Evolutionary conservation across 1,140 invertebrate species (phyloP), one percentile per base, ranked within the genome.

Genomic region (Drosophila sp.): DNA sequence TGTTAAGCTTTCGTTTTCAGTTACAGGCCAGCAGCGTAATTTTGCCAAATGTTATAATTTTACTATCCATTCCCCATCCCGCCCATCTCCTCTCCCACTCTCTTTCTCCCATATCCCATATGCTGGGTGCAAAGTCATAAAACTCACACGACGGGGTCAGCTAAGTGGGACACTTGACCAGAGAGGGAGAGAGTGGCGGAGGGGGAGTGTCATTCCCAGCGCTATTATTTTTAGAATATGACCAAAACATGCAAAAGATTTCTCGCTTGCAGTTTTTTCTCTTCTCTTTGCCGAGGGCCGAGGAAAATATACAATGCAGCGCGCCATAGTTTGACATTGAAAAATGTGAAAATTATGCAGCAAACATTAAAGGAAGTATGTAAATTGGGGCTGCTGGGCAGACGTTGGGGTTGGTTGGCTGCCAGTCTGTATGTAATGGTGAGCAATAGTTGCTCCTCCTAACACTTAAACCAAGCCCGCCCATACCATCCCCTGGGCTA

Each of bases 271-370:
- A 78, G 58, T 68, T 65, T 61, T 65, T 68, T 61, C 4, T 44
- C 23, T 47, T 44, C 23, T 47, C 3, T 38, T 79, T 55, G 60
- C 54, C 60, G 54, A 74, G 67, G 66, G 66, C 70, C 44, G 30
- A 58, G 58, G 29, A 38, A 62, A 17, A 17, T 17, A 73, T 68
- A 80, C 81, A 85, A 80, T 77, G 76, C 76, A 78, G 74, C 72
- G 44, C 44, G 44, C 70, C 70, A 74, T 62, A 76, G 84, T 76
- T 82, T 90, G 89, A 91, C 89, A 89, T 86, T 91, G 89, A 91
- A 90, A 85, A 89, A 91, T 91, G 89, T 72, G 84, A 89, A 91
- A 91, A 91, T 91, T 91, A 91, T 91, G 89, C 89, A 82, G 84
- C 72, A 81, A 89, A 90, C 84, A 89, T 89, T 89, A 89, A 89